These are phyloP conservation scores for Leucophenga varia DNA, from an alignment of 1,140 invertebrate species.

Conservation along the genomic window DNA sequence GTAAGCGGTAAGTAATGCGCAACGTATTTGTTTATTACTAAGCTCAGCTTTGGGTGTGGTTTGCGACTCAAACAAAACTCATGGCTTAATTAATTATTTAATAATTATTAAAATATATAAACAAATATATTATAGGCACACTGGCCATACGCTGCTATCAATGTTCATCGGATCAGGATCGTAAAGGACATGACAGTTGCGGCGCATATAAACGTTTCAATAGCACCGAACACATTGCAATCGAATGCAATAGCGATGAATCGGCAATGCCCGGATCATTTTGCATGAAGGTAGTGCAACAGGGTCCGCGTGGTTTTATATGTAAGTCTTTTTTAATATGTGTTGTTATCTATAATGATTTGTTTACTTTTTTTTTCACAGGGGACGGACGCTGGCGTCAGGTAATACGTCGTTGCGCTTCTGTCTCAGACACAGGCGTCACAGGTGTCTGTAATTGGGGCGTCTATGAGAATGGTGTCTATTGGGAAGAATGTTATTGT, in stretches of 20 bases:
- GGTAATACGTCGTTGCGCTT: conserved; percentile 86
- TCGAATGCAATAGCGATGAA: conserved; percentile 88
- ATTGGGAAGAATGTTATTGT: conserved; percentile 95
- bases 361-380: conserved; percentile 55
- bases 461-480: conserved; percentile 86
- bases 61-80: too few species aligned
- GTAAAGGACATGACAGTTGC: conserved; percentile 76
- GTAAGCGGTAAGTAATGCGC: too few species aligned
- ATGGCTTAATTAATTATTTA: background rate
- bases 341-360: background rate
- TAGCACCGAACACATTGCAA: conserved; percentile 73
- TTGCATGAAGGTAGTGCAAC: conserved; percentile 87
- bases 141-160: conserved; percentile 76
- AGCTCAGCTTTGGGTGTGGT: too few species aligned
- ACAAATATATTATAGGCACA: conserved; percentile 34
- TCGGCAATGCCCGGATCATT: conserved; percentile 89
- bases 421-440: conserved; percentile 84
- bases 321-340: conserved; percentile 65
- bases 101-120: conserved; percentile 3
- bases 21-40: too few species aligned
- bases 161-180: conserved; percentile 79
- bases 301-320: conserved; percentile 87
- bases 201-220: conserved; percentile 85
- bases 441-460: conserved; percentile 94
- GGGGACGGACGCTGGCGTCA: conserved; percentile 92